Base-by-base conservation (phyloP, 1,140 invertebrate genomes). In the Drosophila ogumai region DNA sequence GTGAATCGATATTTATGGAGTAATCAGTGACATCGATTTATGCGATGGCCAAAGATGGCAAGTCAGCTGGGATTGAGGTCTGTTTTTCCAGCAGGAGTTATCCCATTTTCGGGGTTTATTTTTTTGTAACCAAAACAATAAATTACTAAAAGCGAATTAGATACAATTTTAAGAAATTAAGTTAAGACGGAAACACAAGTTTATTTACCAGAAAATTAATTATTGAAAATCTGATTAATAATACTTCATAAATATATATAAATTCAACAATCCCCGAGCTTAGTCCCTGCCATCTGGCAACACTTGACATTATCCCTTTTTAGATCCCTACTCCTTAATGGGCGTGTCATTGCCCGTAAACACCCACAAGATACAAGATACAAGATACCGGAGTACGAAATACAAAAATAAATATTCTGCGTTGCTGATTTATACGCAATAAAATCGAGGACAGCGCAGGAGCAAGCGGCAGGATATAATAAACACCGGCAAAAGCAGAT, bases 351-450 rank as follows among this genome's bases (percentile, higher is more conserved):
- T 58, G 65, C 52, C 68, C 34, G 40, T 38, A 50, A 59, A 46
- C 54, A 73, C 41, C 38, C 31, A 55, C 57, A 60, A 64, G 32
- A 55, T 55, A 55, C 34, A 22, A 54, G 31, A 3, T 12, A 10
- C 47, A 1, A 54, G 46, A 47, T 47, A 15, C 44, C 8, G 1
- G 13, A 25, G 22, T 7, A 47, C 22, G 3, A 47, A 25, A 25
- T 22, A 54, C 52, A 6, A 22, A 55, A 38, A 55, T 36, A 15
- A 15, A 54, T 63, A 63, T 54, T 34, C 54, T 3, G 43, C 28
- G 19, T 19, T 17, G 47, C 46, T 85, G 86, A 90, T 85, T 90
- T 90, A 88, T 76, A 76, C 64, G 84, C 72, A 87, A 88, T 88
- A 87, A 82, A 86, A 64, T 58, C 69, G 74, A 71, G 49, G 49